Percentiles rank a stretch among this genome's conserved stretches.
Conservation (phyloP, 2,888 invertebrate species). For the Dinocampus coccinellae region DNA sequence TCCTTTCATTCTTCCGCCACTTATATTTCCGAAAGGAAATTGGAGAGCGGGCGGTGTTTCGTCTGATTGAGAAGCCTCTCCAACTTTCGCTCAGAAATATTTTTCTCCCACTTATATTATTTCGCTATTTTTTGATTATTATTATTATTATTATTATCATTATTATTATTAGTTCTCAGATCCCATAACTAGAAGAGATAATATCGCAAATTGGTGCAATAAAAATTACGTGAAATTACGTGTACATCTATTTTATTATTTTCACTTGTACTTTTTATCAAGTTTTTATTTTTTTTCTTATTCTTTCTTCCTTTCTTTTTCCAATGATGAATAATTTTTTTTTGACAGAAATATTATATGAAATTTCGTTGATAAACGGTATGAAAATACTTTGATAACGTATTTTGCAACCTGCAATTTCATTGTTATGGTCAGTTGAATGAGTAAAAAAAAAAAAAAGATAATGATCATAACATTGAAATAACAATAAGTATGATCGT, state of each 20-base stretch:
- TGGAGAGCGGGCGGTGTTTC: constrained; percentile 15
- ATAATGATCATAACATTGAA: too few relatives aligned
- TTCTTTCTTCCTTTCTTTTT: too few relatives aligned
- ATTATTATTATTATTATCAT: too few relatives aligned
- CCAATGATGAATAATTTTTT: constrained; percentile 75
- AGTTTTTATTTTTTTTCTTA: not conserved
- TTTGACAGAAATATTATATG: constrained; percentile 78
- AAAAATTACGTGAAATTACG: not conserved
- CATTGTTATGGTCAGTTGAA: not conserved
- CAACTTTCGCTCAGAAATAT: constrained; percentile 41
- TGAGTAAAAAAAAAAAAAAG: not conserved
- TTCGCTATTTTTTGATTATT: too few relatives aligned
- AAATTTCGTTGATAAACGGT: constrained; percentile 74
- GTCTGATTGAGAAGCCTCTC: constrained; percentile 23
- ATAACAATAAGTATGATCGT: not conserved
- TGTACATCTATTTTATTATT: not conserved
- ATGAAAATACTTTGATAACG: constrained; percentile 49
- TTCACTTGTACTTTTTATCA: not conserved
- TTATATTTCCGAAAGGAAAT: constrained; percentile 26
- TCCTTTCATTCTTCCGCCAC: constrained; percentile 20
- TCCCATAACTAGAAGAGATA: not conserved
- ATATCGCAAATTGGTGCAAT: not conserved
- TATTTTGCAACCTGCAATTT: constrained; percentile 53
- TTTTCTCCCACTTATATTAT: constrained; percentile 20
- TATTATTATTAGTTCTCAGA: too few relatives aligned